Conservation (phyloP, 2,797 vertebrate genomes). For the Rhinogobio ventralis region DNA sequence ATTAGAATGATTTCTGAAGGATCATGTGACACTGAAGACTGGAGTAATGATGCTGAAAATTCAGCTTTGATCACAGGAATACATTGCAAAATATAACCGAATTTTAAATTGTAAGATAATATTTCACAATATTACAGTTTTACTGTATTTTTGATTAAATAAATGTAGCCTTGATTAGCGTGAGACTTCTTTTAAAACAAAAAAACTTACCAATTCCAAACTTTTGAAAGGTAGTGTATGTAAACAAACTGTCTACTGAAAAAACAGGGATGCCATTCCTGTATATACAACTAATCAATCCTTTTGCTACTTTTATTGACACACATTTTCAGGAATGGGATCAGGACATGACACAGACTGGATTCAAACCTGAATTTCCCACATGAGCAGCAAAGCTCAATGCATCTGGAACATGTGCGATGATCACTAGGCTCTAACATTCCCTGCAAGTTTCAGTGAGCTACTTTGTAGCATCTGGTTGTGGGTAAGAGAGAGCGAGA, state of each 20-base stretch:
- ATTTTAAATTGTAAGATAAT: neutral
- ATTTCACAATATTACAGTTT: neutral
- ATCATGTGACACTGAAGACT: neutral
- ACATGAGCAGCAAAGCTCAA: neutral
- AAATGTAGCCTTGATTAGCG: neutral
- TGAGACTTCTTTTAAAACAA: too few relatives aligned
- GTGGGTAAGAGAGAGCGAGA: neutral
- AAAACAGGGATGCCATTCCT: neutral
- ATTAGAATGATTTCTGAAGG: neutral
- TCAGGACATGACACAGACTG: neutral
- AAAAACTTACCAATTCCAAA: neutral
- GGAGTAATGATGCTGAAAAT: neutral
- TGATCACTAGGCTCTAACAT: neutral
- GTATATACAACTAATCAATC: neutral
- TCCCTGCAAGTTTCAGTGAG: neutral
- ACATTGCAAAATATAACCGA: neutral
- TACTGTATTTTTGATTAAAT: neutral
- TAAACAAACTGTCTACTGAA: neutral
- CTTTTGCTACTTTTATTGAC: neutral
- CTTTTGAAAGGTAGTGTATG: slow-evolving; percentile 4
- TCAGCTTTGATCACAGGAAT: neutral
- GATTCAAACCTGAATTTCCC: neutral
- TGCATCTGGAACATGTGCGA: neutral
- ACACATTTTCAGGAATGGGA: neutral
- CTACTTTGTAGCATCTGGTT: neutral